Base-by-base conservation (phyloP, 2,113 vertebrate species). In the Falcunculus frontatus region DNA sequence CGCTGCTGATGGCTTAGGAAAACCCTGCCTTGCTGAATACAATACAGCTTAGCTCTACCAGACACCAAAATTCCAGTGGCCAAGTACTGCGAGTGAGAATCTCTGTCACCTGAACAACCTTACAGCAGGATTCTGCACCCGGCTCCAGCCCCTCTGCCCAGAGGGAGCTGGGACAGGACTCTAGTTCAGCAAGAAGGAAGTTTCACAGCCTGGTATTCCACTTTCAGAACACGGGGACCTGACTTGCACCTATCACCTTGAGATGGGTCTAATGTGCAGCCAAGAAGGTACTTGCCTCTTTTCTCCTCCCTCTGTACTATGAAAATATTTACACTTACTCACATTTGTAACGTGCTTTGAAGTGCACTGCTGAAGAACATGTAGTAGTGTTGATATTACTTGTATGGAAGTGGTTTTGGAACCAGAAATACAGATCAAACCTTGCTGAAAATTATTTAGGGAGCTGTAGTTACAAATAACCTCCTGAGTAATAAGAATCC, bases 151-250 rank as follows among this genome's bases (percentile, higher is more conserved):
- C 16, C 4, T 25, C 49, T 7, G 8, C 35, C 63, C 56, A 46
- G 88, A 78, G 29, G 6, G 55, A 68, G 47, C 35, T 59, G 82
- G 44, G 30, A 67, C 14, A 59, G n/a, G 75, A 35, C n/a, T 75
- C 64, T 1, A 3, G 4, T 35, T 72, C 63, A 39, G 57, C 49
- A 59, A 64, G 37, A 64, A 82, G 13, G 17, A 50, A 72, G 9
- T 29, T 78, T 49, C 47, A 29, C 37, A 69, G 37, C 26, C 79
- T 52, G 21, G 27, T 35, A 57, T 46, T 76, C 18, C 35, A 8
- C n/a, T 41, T 83, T 4, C 3, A 6, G 68, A 46, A 62, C 6
- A 8, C 0, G 0, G 5, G 30, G 18, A 68, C 12, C 30, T 41
- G 37, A 68, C 19, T 86, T 86, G 55, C 53, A 50, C 32, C 20